Evolutionary conservation across 92 coral and sea anemone genomes (phyloP), one percentile per base, ranked within the genome.

Genomic region (Pocillopora meandrina): DNA sequence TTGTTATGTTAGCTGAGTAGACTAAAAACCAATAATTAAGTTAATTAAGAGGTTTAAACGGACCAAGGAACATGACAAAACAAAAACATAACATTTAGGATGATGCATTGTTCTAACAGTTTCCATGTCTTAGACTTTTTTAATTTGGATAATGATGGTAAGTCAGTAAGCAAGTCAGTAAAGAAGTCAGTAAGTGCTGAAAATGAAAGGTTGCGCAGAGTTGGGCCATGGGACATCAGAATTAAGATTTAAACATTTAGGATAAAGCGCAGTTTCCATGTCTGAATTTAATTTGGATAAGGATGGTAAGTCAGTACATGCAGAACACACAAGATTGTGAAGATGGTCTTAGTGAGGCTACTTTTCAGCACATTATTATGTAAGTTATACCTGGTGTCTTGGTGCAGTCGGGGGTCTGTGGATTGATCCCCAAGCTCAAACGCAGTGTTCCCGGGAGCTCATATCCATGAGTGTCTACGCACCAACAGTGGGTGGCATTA

Each of bases 391-490:
- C 91, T 78, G 94, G 94, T 14, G 78, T 65, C 74, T 77, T 83
- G 19, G 95, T 72, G 80, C 98, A 94, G 82, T 94, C 91, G 18
- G 91, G 89, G 52, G 52, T 42, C 52, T 42, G 52, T 7, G 52
- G 52, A 42, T 42, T 42, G 52, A 42, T 42, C 52, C 52, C 52
- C 52, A 42, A 42, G 52, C 85, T 87, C 10, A 33, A 86, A 55
- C 72, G 71, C 55, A 89, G 75, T 16, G 98, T 87, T 17, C 82
- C 82, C 10, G 92, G 95, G 34, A 92, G 89, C 75, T 94, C 98
- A 72, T 87, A 92, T 31, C 98, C 98, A 31, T 88, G 89, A 82
- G 81, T 85, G 63, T 92, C 95, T n/a, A 85, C 84, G 57, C 98
- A 94, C 91, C 92, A 94, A 81, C 98, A 92, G 56, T 66, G 72